Conservation (phyloP, 2,113 vertebrate genomes). For the Sapajus apella region DNA sequence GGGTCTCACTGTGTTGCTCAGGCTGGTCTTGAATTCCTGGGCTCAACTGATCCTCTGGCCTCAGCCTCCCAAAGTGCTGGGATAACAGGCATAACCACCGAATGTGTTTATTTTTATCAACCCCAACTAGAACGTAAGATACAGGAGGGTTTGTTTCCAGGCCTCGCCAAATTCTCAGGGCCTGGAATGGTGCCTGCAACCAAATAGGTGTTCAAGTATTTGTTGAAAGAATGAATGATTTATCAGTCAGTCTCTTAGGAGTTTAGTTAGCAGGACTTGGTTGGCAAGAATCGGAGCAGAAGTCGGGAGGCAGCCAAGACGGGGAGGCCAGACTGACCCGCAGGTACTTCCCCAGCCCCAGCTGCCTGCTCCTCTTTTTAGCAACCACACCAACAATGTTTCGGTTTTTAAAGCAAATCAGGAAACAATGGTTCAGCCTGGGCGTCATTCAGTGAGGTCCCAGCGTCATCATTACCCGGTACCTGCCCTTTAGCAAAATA, state of each 20-base stretch:
- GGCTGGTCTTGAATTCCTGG: not conserved
- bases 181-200: not conserved
- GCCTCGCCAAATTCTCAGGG: no score
- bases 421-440: conserved; percentile 57
- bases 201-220: not conserved
- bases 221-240: not conserved
- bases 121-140: not conserved
- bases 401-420: conserved; percentile 65
- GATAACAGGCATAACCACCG: not conserved
- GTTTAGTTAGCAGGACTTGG: not conserved
- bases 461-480: not conserved
- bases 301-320: not conserved
- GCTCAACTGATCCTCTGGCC: not conserved
- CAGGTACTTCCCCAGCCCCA: not conserved
- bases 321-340: fast-evolving
- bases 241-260: not conserved
- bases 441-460: not conserved
- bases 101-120: not conserved
- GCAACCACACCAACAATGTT: not conserved
- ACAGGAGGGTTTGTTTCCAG: not conserved
- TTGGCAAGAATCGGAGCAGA: not conserved
- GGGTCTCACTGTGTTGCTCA: not conserved
- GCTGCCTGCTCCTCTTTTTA: not conserved
- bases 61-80: not conserved
- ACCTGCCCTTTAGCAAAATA: not conserved